phyloP scores from a whole-genome alignment of 2,888 invertebrate species.

The Brachynemurus nebulosus region DNA sequence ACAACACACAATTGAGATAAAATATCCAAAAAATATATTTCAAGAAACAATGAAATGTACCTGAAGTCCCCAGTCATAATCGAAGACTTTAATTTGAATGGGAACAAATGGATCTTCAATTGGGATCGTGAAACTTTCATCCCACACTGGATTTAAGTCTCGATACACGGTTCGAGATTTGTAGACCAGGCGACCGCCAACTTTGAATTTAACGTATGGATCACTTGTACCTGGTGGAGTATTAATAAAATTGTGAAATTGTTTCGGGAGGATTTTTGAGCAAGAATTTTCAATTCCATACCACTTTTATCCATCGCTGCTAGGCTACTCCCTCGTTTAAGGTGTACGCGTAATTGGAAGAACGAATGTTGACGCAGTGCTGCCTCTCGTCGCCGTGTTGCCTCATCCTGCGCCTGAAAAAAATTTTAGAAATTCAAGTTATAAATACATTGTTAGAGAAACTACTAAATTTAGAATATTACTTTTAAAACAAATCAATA shows the following conservation, averaged over 20 bases:
- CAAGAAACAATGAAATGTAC: too few relatives aligned
- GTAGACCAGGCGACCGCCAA: slow-evolving; percentile 71
- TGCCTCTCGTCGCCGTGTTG: slow-evolving; percentile 52
- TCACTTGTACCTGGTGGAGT: slow-evolving; percentile 83
- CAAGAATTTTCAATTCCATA: too few relatives aligned
- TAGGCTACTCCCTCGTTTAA: slow-evolving; percentile 77
- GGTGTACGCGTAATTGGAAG: slow-evolving; percentile 80
- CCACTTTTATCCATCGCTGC: slow-evolving; percentile 93
- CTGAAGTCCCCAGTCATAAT: slow-evolving; percentile 89
- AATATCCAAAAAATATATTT: background rate
- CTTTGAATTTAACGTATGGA: slow-evolving; percentile 95
- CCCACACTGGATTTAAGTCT: slow-evolving; percentile 96
- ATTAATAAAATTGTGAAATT: too few relatives aligned
- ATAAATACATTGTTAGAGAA: too few relatives aligned
- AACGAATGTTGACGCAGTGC: slow-evolving; percentile 75
- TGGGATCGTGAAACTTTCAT: slow-evolving; percentile 86
- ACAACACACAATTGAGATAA: slow-evolving; percentile 21
- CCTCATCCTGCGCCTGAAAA: slow-evolving; percentile 53
- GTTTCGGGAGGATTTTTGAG: too few relatives aligned
- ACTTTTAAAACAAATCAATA: too few relatives aligned
- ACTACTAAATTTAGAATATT: too few relatives aligned
- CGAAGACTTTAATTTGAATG: slow-evolving; percentile 84
- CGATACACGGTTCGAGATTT: slow-evolving; percentile 90
- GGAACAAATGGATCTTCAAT: slow-evolving; percentile 83
- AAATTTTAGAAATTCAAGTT: background rate